A percentile compares a stretch with the other conserved stretches of the same genome.
Evolutionary conservation across 1,140 invertebrate species (phyloP).

Genomic region (Octopus bimaculoides): DNA sequence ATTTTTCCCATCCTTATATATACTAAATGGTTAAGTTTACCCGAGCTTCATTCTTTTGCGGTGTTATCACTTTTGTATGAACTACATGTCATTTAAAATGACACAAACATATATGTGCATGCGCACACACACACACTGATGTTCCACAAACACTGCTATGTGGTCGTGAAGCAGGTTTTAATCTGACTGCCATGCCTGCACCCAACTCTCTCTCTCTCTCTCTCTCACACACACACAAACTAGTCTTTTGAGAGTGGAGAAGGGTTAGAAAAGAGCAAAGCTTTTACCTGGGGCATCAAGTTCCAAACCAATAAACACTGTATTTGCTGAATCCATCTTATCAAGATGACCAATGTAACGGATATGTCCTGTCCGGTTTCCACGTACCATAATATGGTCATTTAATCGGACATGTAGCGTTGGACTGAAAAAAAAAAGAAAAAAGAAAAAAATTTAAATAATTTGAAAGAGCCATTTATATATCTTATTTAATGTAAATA

Average conservation of each 20-base stretch:
- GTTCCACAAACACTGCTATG: no score
- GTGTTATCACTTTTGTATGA: no score
- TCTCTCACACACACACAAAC: neutral
- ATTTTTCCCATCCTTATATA: no score
- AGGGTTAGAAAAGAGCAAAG: no score
- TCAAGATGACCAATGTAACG: constrained; percentile 53
- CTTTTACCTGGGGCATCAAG: constrained; percentile 43
- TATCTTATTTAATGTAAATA: neutral
- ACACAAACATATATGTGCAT: no score
- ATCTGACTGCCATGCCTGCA: neutral
- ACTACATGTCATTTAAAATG: no score
- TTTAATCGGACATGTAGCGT: constrained; percentile 43
- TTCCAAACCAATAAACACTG: constrained; percentile 48
- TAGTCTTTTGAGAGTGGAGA: no score
- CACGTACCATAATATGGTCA: constrained; percentile 47
- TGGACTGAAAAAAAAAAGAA: constrained; percentile 31
- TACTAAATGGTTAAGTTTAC: no score
- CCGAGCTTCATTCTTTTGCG: no score
- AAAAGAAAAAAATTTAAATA: neutral
- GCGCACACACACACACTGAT: no score
- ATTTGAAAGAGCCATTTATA: constrained; percentile 2
- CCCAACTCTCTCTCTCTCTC: no score
- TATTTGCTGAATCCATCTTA: constrained; percentile 41
- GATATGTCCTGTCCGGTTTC: constrained; percentile 45
- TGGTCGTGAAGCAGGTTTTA: neutral